These are phyloP conservation scores for Acleris literana DNA, from an alignment of 2,888 invertebrate species.

Conservation along the genomic window DNA sequence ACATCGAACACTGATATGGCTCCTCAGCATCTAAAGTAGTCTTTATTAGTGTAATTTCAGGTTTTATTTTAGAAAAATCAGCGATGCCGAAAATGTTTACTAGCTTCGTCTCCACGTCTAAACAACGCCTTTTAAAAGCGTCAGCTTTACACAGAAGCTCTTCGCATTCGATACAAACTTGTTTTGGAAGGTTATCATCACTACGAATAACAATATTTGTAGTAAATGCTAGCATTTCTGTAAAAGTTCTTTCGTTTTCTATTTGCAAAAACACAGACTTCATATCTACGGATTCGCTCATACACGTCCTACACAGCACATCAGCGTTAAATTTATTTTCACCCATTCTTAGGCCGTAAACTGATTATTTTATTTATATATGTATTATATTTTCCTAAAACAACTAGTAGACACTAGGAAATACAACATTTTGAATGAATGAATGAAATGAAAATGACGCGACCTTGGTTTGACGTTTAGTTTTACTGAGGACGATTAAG, in stretches of 20 bases:
- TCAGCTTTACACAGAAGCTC: constrained; percentile 58
- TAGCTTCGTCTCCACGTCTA: constrained; percentile 60
- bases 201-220: constrained; percentile 58
- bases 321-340: constrained; percentile 38
- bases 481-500: too few species aligned
- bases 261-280: constrained; percentile 57
- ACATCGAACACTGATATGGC: constrained; percentile 43
- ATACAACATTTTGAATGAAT: background rate
- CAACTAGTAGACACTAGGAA: background rate
- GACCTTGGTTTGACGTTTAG: constrained; percentile 27
- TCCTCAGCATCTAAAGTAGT: constrained; percentile 19
- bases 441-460: constrained; percentile 18
- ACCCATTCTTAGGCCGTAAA: constrained; percentile 15
- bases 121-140: constrained; percentile 65
- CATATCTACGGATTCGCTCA: constrained; percentile 54
- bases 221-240: constrained; percentile 59
- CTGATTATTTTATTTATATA: background rate
- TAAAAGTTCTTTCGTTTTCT: constrained; percentile 50
- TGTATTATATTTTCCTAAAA: background rate
- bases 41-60: constrained; percentile 34
- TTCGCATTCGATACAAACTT: constrained; percentile 67
- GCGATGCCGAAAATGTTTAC: constrained; percentile 48
- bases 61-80: constrained; percentile 16
- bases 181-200: constrained; percentile 62
- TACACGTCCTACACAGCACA: constrained; percentile 65